Evolutionary conservation across 1,140 invertebrate genomes (phyloP), one percentile per base, ranked within the genome.

Genomic region (Charaxes varanes): DNA sequence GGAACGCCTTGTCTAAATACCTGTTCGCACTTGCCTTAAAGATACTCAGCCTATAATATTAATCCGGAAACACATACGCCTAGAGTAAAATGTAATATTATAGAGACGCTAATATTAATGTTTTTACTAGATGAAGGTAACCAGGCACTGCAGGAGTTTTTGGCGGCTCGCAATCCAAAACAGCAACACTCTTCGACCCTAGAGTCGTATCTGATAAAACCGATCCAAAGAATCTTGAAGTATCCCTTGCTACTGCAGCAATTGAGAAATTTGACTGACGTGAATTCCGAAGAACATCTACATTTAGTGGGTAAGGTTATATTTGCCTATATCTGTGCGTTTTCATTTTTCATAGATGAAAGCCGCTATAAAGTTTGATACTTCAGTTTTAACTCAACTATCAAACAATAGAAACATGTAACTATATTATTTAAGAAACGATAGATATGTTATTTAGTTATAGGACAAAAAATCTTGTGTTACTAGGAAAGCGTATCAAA

Each of bases 201-300:
- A 61, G 97, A 99, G 84, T 99, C 97, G 21, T 98, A 97, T 88
- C 90, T 99, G 80, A 99, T 99, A 68, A 99, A 99, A 86, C 97
- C 97, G 28, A 99, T 99, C 80, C 97, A 99, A 85, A 89, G 97
- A 84, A 98, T 99, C 83, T 89, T 99, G 38, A 99, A 99, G 78
- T 99, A 99, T 86, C 97, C 97, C 1, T 83, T 99, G 44, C 87
- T 99, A 21, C 87, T 99, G 41, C 94, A 98, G 84, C 97, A 99
- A 85, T 88, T 99, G 68, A 90, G 94, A 67, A 95, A 96, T 84
- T 90, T 98, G 48, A 98, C 96, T 27, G 94, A 96, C 72, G 89
- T 94, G 24, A 91, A 93, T 62, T 93, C 94, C 38, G 95, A 97
- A 57, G 96, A 99, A 86, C 94, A 97, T 84, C 88, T 93, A 60